Base-by-base conservation (phyloP, 2,113 vertebrate species). In the Mirza zaza region DNA sequence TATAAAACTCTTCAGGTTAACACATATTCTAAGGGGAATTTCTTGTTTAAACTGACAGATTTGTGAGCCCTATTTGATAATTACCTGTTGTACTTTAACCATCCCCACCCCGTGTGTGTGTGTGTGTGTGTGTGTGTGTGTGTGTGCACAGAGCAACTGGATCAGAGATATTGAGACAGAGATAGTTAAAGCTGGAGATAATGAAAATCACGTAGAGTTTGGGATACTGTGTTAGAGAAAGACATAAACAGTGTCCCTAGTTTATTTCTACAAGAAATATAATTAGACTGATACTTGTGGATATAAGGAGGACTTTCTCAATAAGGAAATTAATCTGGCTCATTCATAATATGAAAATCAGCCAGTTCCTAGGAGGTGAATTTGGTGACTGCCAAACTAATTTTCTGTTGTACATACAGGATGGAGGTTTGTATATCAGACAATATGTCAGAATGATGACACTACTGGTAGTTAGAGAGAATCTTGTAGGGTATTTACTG, bases 321-420 rank as follows among this genome's bases (percentile, higher is more conserved):
- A 36, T 79, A 87, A 83, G 18, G 20, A 91, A 83, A 67, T 80
- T 1, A 42, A 45, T 79, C 29, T 70, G 42, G 42, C 8, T 92
- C 18, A 55, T 42, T 96, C 59, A 77, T 50, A 90, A 36, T 63
- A n/a, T 59, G 42, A 97, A 92, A 87, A 63, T 4, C 45, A 92
- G 6, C 23, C 7, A 57, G 25, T 90, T 92, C 23, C 48, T 50
- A 57, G n/a, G 36, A 89, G 17, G 15, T 48, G 5, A 36, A 63
- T 87, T 76, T 96, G 71, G 36, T 67, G 65, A 52, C 36, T 57
- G 36, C 18, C 68, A 70, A 96, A 76, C 25, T 77, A 29, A 70
- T 70, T 82, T 90, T 85, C 29, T 90, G 10, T 93, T 87, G 50
- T 76, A 5, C 32, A 81, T 34, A 61, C 9, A 89, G 3, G 42